Conservation (phyloP, 2,113 vertebrate species). For the Pyxicephalus adspersus region DNA sequence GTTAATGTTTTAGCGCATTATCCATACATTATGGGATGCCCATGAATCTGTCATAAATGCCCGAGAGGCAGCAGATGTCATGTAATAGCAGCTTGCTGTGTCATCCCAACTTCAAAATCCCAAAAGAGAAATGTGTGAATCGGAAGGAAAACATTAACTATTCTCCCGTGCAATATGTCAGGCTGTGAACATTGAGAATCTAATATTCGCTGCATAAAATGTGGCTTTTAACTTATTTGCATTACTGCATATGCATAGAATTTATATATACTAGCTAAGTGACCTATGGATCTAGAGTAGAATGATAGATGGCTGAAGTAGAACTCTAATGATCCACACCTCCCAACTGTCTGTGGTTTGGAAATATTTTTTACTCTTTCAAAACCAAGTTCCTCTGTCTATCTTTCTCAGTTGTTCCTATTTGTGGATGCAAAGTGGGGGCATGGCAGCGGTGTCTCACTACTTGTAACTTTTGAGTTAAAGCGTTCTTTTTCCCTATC, state of each 20-base stretch:
- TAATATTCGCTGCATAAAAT: neutral
- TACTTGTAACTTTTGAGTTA: too few relatives aligned
- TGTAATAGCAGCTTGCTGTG: neutral
- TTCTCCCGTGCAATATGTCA: slow-evolving; percentile 12
- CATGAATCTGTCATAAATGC: slow-evolving; percentile 4
- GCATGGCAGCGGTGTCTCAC: too few relatives aligned
- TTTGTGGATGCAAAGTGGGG: too few relatives aligned
- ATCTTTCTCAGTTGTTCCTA: too few relatives aligned
- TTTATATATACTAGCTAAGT: neutral
- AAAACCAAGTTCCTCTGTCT: too few relatives aligned
- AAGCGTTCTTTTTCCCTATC: too few relatives aligned
- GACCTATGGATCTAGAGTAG: neutral
- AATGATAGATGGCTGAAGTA: neutral
- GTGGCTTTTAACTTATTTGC: neutral
- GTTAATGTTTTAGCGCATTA: neutral
- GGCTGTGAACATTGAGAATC: neutral
- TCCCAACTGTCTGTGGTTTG: too few relatives aligned
- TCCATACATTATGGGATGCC: slow-evolving; percentile 2
- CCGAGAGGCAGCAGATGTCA: slow-evolving; percentile 12
- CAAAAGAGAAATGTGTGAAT: slow-evolving; percentile 15
- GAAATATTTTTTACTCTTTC: too few relatives aligned
- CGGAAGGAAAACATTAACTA: slow-evolving; percentile 1
- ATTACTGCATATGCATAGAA: neutral
- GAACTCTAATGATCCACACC: too few relatives aligned
- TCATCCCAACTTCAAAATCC: slow-evolving; percentile 1